phyloP scores from a whole-genome alignment of 2,888 invertebrate genomes.

The Torymus auratus region DNA sequence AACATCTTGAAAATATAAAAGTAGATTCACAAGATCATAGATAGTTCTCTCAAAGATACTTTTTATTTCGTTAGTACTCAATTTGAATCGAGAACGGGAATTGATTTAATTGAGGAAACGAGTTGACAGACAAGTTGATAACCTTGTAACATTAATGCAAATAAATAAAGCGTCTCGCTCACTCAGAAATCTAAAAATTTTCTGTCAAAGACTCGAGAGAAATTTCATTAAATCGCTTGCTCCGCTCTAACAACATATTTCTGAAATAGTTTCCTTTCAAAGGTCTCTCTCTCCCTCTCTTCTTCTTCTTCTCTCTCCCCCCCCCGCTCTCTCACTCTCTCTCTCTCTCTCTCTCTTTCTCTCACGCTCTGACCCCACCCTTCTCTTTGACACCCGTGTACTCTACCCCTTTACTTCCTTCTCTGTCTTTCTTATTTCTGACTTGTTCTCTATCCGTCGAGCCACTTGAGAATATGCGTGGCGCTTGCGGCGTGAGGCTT shows the following conservation, averaged over 20 bases:
- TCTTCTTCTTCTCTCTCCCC: not conserved
- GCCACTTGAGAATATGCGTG: too few relatives aligned
- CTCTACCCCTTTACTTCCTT: not conserved
- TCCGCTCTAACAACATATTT: constrained; percentile 23
- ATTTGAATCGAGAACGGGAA: too few relatives aligned
- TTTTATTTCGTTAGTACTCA: too few relatives aligned
- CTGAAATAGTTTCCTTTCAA: constrained; percentile 48
- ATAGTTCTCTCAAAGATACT: too few relatives aligned
- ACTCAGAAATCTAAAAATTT: constrained; percentile 16
- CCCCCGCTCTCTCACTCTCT: not conserved
- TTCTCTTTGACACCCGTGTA: constrained; percentile 8
- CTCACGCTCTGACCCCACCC: not conserved
- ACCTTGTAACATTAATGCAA: too few relatives aligned
- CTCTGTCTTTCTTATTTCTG: not conserved
- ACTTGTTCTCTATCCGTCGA: too few relatives aligned
- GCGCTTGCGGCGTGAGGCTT: too few relatives aligned
- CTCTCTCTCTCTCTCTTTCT: not conserved
- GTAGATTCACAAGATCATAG: too few relatives aligned
- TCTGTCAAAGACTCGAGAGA: constrained; percentile 6
- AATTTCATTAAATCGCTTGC: constrained; percentile 41
- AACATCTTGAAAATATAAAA: too few relatives aligned
- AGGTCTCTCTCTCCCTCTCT: not conserved
- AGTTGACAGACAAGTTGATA: too few relatives aligned
- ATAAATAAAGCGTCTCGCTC: not conserved
- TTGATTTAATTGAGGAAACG: too few relatives aligned